Evolutionary conservation across 2,797 vertebrate species (phyloP).

Genomic region (Catharus ustulatus): DNA sequence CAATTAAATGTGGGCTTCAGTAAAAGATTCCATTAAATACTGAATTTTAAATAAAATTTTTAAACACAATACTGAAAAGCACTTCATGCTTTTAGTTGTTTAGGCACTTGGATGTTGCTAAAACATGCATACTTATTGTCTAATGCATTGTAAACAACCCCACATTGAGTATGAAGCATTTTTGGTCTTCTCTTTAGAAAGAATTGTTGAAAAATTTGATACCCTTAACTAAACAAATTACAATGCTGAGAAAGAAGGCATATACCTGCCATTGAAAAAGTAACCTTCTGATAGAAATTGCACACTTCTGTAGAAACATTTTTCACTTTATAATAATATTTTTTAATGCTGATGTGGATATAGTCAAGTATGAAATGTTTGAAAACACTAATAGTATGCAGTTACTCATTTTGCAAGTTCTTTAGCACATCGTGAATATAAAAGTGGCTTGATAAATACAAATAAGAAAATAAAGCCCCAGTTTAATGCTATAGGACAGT

Average conservation of each 20-base stretch:
- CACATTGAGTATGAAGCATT: background rate
- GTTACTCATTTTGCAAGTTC: background rate
- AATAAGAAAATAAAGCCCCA: background rate
- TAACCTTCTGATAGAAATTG: background rate
- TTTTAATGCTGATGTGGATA: background rate
- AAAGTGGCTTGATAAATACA: background rate
- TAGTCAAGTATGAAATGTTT: background rate
- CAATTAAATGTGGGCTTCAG: background rate
- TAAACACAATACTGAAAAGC: background rate
- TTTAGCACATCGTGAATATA: background rate
- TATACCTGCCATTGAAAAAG: background rate
- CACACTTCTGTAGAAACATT: background rate
- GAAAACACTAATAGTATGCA: background rate
- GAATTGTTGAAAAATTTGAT: background rate
- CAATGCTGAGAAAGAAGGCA: background rate
- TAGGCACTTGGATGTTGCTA: background rate
- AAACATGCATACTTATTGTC: background rate
- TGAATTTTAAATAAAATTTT: background rate
- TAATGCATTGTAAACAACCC: background rate
- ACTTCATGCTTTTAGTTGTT: background rate
- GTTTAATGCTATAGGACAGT: background rate
- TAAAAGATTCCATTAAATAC: conserved; percentile 3
- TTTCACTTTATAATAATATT: background rate
- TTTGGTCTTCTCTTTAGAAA: background rate
- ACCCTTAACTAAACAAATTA: background rate